phyloP scores from a whole-genome alignment of 2,888 invertebrate species.

The Cheilosia impressa region DNA sequence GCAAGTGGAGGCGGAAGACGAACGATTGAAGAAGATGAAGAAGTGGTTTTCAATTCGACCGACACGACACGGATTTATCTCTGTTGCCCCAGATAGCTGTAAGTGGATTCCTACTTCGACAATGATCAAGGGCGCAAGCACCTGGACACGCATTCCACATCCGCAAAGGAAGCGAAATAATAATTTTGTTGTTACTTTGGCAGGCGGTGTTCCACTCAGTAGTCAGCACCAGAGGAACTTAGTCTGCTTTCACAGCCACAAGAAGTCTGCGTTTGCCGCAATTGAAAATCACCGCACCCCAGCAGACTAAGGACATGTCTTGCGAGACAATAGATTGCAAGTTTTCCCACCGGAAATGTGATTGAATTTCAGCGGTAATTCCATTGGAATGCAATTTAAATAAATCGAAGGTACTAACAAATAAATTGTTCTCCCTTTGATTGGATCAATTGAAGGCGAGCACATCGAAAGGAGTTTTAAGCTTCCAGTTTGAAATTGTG shows the following conservation, averaged over 20 bases:
- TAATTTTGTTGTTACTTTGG: constrained; percentile 23
- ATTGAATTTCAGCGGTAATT: constrained; percentile 45
- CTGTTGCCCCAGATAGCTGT: constrained; percentile 1
- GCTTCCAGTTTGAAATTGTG: not conserved
- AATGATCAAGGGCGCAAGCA: constrained; percentile 10
- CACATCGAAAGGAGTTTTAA: not conserved
- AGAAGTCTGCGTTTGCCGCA: not conserved
- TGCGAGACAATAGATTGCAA: constrained; percentile 6
- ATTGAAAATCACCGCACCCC: not conserved
- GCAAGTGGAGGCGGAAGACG: not conserved
- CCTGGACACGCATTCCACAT: constrained; percentile 19
- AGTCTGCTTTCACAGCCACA: not conserved
- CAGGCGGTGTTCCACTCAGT: not conserved
- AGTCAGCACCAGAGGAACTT: not conserved
- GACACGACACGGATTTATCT: constrained; percentile 12
- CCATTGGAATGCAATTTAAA: constrained; percentile 40
- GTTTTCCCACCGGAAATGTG: constrained; percentile 40
- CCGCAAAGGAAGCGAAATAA: constrained; percentile 21
- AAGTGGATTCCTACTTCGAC: constrained; percentile 19
- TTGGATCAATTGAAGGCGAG: constrained; percentile 6
- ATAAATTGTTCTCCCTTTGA: constrained; percentile 29
- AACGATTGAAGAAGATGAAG: not conserved
- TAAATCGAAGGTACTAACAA: constrained; percentile 34
- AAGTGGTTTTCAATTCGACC: constrained; percentile 37
- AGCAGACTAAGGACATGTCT: constrained; percentile 9